A percentile compares a stretch with the other conserved stretches of the same genome.
Evolutionary conservation across 1,140 invertebrate genomes (phyloP).

Genomic region (Caligus rogercresseyi): DNA sequence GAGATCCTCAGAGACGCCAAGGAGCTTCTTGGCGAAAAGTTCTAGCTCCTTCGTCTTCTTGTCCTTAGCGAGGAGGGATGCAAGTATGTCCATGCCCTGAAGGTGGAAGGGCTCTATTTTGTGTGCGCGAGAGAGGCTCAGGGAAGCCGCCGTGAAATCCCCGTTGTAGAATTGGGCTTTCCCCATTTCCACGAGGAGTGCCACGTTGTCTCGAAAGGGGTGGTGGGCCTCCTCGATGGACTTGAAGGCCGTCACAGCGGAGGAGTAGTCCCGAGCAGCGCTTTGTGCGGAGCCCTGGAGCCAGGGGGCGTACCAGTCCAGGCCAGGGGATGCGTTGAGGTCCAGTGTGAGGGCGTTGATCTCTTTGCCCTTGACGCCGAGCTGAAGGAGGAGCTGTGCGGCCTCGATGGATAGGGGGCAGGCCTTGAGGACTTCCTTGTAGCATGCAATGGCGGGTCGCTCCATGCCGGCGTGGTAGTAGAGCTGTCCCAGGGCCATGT

Average conservation of each 20-base stretch:
- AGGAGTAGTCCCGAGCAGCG: conserved; percentile 41
- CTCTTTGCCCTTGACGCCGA: conserved; percentile 50
- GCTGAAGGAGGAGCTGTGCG: conserved; percentile 41
- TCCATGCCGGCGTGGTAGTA: conserved; percentile 51
- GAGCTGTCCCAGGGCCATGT: conserved; percentile 50
- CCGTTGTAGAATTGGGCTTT: conserved; percentile 45
- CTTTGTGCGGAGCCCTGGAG: conserved; percentile 46
- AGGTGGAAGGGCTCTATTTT: conserved; percentile 39
- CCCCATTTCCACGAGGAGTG: conserved; percentile 43
- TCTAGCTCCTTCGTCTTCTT: conserved; percentile 33
- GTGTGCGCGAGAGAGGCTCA: conserved; percentile 27
- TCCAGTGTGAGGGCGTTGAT: conserved; percentile 45
- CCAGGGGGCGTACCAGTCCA: conserved; percentile 42
- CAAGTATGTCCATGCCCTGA: conserved; percentile 35
- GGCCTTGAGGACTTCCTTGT: conserved; percentile 54
- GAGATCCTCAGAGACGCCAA: conserved; percentile 30
- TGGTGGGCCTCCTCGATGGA: conserved; percentile 40
- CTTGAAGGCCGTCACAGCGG: conserved; percentile 41
- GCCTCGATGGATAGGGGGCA: conserved; percentile 53
- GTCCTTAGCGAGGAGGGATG: conserved; percentile 33
- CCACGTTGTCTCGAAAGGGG: conserved; percentile 41
- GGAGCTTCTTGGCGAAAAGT: conserved; percentile 30
- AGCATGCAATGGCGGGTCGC: conserved; percentile 43
- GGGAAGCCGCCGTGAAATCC: conserved; percentile 28
- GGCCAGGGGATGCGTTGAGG: conserved; percentile 28